These are phyloP conservation scores for Triplophysa bombifrons DNA, from an alignment of 2,797 vertebrate genomes.

Conservation along the genomic window DNA sequence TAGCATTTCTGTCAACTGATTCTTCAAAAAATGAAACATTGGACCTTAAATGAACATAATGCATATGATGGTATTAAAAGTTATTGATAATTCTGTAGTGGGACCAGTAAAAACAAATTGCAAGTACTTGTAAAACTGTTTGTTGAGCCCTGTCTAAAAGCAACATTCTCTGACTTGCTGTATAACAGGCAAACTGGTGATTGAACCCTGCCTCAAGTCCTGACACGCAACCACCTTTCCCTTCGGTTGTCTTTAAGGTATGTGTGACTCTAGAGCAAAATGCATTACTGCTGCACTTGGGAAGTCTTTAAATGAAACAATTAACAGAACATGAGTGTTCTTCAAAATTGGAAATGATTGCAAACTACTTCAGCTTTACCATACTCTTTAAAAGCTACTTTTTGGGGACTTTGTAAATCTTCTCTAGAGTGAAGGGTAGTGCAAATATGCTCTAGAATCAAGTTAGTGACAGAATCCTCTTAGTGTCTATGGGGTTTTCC, in stretches of 20 bases:
- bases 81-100: background rate
- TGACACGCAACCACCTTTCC: constrained; percentile 38
- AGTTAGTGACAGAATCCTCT: constrained; percentile 52
- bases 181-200: constrained; percentile 19
- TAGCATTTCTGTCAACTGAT: no score
- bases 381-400: background rate
- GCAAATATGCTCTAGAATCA: constrained; percentile 55
- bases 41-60: background rate
- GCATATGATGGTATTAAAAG: background rate
- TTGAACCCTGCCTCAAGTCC: constrained; percentile 64
- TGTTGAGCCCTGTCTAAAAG: background rate
- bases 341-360: background rate
- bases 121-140: background rate
- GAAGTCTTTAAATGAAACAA: background rate
- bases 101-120: background rate
- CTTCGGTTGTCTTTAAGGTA: constrained; percentile 2
- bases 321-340: background rate
- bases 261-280: constrained; percentile 54
- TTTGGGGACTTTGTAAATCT: background rate
- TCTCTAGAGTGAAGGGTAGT: constrained; percentile 27
- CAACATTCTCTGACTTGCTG: background rate
- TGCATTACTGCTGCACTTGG: constrained; percentile 51
- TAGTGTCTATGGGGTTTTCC: constrained; percentile 2
- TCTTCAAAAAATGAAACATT: no score
- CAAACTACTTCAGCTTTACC: background rate